Conservation (phyloP, 53 echinoderm and acorn worm genomes). For the Mesocentrotus franciscanus region DNA sequence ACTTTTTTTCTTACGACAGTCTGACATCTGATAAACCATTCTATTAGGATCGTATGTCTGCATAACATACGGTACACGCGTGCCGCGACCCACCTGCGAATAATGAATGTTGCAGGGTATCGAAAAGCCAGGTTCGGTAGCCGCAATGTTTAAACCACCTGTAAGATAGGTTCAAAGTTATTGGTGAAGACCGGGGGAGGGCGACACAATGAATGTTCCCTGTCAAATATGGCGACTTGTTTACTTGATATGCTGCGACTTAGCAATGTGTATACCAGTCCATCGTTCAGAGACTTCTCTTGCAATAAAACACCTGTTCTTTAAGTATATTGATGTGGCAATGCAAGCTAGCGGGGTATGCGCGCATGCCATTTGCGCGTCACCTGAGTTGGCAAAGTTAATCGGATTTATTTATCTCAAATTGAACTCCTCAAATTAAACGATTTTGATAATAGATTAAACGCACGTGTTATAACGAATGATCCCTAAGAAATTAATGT, state of each 20-base stretch:
- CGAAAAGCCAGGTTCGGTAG: background rate
- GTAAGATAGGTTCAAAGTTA: background rate
- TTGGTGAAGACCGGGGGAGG: background rate
- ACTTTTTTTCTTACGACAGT: too few species aligned
- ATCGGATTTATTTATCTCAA: background rate
- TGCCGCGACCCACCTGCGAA: background rate
- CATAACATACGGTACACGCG: background rate
- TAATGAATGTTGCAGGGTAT: background rate
- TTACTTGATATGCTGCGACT: background rate
- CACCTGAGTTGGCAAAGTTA: background rate
- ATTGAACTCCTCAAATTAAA: too few species aligned
- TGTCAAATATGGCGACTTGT: background rate
- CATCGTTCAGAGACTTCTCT: too few species aligned
- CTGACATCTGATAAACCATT: background rate
- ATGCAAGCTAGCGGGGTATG: too few species aligned
- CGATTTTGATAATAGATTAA: too few species aligned
- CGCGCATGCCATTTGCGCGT: background rate
- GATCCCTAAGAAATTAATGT: too few species aligned
- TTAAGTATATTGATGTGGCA: too few species aligned
- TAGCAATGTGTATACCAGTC: background rate
- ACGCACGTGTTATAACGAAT: too few species aligned
- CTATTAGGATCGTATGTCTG: background rate
- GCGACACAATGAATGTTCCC: background rate
- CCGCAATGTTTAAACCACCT: background rate
- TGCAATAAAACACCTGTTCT: too few species aligned